These are phyloP conservation scores for Mus pahari DNA, from an alignment of 2,113 vertebrate species.

Conservation along the genomic window DNA sequence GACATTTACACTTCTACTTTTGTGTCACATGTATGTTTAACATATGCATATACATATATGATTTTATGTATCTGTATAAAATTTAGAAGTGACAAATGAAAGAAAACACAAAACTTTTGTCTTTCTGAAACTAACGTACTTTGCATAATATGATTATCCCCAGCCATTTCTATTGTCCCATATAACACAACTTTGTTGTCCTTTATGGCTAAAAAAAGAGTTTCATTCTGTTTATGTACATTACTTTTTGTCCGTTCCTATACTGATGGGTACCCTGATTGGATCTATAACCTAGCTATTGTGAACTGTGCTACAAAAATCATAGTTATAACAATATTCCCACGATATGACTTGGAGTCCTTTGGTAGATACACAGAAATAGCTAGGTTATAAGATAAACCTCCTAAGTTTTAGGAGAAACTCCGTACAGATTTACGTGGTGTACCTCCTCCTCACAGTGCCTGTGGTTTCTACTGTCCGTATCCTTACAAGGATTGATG, in stretches of 20 bases:
- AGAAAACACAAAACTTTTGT: background rate
- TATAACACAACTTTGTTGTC: background rate
- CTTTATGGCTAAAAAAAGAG: background rate
- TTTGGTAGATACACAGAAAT: background rate
- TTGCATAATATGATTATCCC: background rate
- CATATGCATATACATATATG: background rate
- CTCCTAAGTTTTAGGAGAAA: background rate
- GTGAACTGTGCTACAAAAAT: background rate
- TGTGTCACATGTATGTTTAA: background rate
- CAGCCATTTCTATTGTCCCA: background rate
- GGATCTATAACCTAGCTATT: background rate
- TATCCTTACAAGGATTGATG: background rate
- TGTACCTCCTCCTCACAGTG: background rate
- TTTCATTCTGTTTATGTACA: background rate
- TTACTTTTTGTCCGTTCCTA: background rate
- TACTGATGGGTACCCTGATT: fast-evolving
- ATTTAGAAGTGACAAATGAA: background rate
- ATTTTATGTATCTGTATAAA: background rate
- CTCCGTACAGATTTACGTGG: background rate
- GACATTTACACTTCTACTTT: background rate
- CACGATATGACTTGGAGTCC: background rate
- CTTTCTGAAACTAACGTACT: background rate
- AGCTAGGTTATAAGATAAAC: background rate
- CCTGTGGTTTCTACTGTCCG: no score
- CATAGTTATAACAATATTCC: background rate